Percentiles rank a stretch among this genome's conserved stretches.
Evolutionary conservation across 2,113 vertebrate genomes (phyloP).

Genomic region (Papio anubis): DNA sequence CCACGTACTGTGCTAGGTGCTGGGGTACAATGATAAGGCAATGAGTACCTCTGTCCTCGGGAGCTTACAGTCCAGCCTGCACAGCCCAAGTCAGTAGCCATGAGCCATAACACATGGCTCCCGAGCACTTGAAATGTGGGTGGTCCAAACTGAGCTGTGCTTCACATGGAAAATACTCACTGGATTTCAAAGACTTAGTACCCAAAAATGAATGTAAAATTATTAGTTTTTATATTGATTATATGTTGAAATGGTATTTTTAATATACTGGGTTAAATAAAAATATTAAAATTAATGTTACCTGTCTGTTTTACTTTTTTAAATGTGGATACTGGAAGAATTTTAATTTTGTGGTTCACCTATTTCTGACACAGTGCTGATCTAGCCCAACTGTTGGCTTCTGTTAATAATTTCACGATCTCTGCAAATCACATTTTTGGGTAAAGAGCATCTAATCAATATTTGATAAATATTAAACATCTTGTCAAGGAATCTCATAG

Average conservation of each 20-base stretch:
- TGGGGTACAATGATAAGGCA: neutral
- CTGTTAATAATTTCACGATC: slow-evolving; percentile 26
- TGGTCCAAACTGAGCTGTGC: neutral
- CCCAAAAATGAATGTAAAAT: neutral
- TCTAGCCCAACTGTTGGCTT: neutral
- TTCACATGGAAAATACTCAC: neutral
- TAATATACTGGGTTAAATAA: neutral
- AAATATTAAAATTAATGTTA: slow-evolving; percentile 26
- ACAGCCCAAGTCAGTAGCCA: neutral
- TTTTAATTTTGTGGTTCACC: neutral
- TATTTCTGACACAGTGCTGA: neutral
- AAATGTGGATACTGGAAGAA: neutral
- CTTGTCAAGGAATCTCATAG: neutral
- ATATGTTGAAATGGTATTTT: neutral
- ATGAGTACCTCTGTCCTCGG: neutral
- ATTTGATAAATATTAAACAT: slow-evolving; percentile 19
- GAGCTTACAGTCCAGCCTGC: neutral
- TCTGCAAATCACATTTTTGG: slow-evolving; percentile 41
- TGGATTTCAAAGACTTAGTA: slow-evolving; percentile 22
- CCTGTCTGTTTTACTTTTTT: neutral
- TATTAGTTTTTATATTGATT: neutral
- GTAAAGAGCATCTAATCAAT: slow-evolving; percentile 8
- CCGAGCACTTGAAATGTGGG: neutral
- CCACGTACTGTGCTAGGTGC: neutral
- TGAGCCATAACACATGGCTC: neutral